Base-by-base conservation (phyloP, 2,797 vertebrate species). In the Otolemur crassicaudatus region DNA sequence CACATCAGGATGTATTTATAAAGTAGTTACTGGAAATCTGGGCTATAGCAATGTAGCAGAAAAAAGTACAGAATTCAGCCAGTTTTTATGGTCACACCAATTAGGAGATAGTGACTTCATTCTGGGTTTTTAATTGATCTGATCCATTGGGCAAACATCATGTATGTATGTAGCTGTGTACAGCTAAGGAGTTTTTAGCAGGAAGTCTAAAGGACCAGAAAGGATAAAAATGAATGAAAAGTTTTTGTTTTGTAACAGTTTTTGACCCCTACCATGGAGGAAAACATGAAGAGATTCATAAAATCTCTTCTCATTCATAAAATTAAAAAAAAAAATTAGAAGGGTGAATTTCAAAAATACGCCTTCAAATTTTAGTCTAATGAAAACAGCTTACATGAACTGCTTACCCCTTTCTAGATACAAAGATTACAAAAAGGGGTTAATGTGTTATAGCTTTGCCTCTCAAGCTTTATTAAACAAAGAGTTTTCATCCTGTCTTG, bases 291-390 rank as follows among this genome's bases (percentile, higher is more conserved):
- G 11, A 43, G 8, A 53, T 40, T 85, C 40, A 40, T 40, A 40
- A 40, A 40, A 40, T 40, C 40, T 40, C 40, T 40, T 40, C 40
- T 40, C 40, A 40, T 40, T 40, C 40, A 85, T n/a, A 37, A 69
- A 46, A 67, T 22, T 58, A 13, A 31, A 53, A 27, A 40, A 40
- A 46, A 67, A 29, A 46, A 31, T 56, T 23, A 29, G 17, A 76
- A 91, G 8, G 19, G 8, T 80, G 37, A 37, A 90, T 84, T 95
- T 89, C 85, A 70, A 76, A 79, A 90, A 77, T 72, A 67, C 46
- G 25, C 25, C 40, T 22, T 91, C 61, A 76, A 72, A 76, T 67
- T 83, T 85, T 29, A 91, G 29, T 16, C 85, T 23, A 49, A 46
- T 31, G 29, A 43, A 75, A 81, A 80, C 17, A 75, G 25, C 27